Percentiles rank a stretch among this genome's conserved stretches.
Evolutionary conservation across 92 coral and sea anemone genomes (phyloP).

Genomic region (Galaxea fascicularis): DNA sequence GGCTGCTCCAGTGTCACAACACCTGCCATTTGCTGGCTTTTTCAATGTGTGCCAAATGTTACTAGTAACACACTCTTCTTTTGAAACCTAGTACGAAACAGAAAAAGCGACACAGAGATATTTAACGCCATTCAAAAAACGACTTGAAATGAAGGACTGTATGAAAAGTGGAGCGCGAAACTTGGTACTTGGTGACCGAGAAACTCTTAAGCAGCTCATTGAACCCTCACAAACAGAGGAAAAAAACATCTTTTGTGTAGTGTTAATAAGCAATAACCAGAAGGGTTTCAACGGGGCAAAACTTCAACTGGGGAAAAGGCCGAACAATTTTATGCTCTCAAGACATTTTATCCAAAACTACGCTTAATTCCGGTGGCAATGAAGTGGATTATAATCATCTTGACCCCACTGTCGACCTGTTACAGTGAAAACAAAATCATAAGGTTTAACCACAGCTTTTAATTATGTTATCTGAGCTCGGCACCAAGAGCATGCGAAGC

Average conservation of each 20-base stretch:
- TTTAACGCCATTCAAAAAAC: not conserved
- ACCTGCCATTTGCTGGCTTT: constrained; percentile 65
- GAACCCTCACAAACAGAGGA: not conserved
- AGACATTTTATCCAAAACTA: not conserved
- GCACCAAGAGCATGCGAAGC: too few species aligned
- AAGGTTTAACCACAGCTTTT: too few species aligned
- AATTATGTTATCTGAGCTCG: too few species aligned
- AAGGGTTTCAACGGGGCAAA: not conserved
- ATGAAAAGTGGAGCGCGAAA: not conserved
- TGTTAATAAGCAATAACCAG: not conserved
- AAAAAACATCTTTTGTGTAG: not conserved
- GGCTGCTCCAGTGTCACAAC: constrained; percentile 63
- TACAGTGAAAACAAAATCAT: not conserved
- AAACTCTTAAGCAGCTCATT: constrained; percentile 1
- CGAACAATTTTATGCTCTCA: constrained; percentile 1
- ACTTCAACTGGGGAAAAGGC: not conserved
- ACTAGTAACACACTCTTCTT: not conserved
- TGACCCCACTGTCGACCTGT: constrained; percentile 9
- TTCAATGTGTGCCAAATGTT: constrained; percentile 33
- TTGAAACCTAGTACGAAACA: not conserved
- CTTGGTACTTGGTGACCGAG: not conserved
- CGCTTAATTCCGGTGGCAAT: not conserved
- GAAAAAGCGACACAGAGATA: not conserved
- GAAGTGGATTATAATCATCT: not conserved
- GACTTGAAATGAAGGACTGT: too few species aligned